A percentile compares a stretch with the other conserved stretches of the same genome.
These are phyloP conservation scores for Sinella curviseta DNA, from an alignment of 1,140 invertebrate species.

Conservation along the genomic window DNA sequence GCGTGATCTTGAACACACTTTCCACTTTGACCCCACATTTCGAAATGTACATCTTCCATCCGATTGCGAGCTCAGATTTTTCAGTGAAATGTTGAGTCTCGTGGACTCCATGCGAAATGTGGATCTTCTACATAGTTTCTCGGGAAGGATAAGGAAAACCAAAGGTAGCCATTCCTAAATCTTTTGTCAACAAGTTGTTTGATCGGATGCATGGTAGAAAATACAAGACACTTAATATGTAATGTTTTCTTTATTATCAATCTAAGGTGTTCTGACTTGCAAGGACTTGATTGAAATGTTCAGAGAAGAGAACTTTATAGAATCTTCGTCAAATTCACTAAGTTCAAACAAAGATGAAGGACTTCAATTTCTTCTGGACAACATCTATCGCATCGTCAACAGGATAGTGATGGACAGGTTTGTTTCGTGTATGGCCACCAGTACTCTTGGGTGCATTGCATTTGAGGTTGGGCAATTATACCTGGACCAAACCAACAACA, in stretches of 20 bases:
- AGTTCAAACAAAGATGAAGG: neutral
- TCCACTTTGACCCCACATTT: slow-evolving; percentile 3
- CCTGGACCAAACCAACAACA: neutral
- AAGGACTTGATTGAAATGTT: neutral
- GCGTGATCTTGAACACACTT: neutral
- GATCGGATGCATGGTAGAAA: too few species aligned
- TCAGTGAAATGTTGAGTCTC: neutral
- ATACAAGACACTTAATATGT: too few species aligned
- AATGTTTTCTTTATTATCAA: neutral
- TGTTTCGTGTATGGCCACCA: neutral
- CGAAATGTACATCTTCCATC: neutral
- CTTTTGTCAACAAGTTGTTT: neutral
- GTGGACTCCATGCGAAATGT: neutral
- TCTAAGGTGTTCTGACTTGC: neutral
- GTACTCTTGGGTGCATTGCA: neutral
- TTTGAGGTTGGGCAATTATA: neutral
- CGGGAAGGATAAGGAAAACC: neutral
- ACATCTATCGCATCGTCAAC: neutral
- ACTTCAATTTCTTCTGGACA: neutral
- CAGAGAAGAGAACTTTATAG: neutral
- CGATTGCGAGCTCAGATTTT: neutral
- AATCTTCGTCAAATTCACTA: neutral
- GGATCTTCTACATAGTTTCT: neutral
- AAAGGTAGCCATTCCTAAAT: neutral
- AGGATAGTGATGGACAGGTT: neutral